These are phyloP conservation scores for Menidia menidia DNA, from an alignment of 2,797 vertebrate species.

Conservation along the genomic window DNA sequence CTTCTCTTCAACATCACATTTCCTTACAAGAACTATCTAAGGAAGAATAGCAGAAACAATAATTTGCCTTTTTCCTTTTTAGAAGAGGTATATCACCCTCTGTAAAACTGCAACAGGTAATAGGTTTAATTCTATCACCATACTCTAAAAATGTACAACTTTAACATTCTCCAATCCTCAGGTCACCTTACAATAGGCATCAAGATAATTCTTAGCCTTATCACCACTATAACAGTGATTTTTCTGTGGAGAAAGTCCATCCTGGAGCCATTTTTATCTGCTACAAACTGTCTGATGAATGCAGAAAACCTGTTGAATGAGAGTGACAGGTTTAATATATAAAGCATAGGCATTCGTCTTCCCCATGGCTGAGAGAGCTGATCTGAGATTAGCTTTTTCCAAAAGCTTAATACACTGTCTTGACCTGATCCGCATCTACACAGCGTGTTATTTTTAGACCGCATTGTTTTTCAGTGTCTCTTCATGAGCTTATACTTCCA, in stretches of 20 bases:
- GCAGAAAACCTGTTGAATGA: constrained; percentile 32
- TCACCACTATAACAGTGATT: constrained; percentile 14
- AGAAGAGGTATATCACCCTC: no score
- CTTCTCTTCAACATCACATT: no score
- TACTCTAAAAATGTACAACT: neutral
- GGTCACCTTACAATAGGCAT: constrained; percentile 2
- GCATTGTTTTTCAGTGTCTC: neutral
- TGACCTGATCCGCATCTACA: constrained; percentile 4
- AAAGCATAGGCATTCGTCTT: constrained; percentile 33
- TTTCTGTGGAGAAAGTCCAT: constrained; percentile 1
- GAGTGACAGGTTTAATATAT: constrained; percentile 23
- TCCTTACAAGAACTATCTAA: no score
- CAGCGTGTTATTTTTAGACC: neutral
- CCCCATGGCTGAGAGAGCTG: constrained; percentile 25
- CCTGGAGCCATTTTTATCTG: constrained; percentile 18
- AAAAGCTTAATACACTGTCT: constrained; percentile 37
- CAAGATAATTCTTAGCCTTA: constrained; percentile 17
- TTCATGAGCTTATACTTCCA: constrained; percentile 16
- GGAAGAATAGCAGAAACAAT: no score
- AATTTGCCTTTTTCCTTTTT: no score
- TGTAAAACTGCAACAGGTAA: no score
- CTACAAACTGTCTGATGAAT: constrained; percentile 38
- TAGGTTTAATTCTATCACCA: constrained; percentile 11
- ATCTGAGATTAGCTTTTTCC: constrained; percentile 18
- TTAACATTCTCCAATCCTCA: constrained; percentile 15